These are phyloP conservation scores for Agrochola lota DNA, from an alignment of 2,888 invertebrate genomes.

Conservation along the genomic window DNA sequence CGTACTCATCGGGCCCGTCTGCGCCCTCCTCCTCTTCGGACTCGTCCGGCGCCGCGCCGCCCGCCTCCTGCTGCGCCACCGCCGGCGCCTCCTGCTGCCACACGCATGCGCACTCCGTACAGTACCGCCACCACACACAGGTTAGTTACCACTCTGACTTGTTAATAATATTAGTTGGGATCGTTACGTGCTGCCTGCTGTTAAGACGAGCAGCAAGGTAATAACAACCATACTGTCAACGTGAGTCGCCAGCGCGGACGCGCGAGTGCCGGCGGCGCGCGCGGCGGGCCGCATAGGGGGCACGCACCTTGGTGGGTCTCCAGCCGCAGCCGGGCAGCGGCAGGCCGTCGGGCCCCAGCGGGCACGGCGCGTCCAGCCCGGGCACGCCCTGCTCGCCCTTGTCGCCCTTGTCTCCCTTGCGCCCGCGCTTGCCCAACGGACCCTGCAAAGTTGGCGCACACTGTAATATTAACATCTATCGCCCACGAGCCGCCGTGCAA, in stretches of 20 bases:
- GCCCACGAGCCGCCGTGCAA: slow-evolving; percentile 29
- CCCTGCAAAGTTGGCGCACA: slow-evolving; percentile 91
- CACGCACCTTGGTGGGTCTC: slow-evolving; percentile 95
- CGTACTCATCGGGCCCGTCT: slow-evolving; percentile 75
- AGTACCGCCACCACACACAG: slow-evolving; percentile 34
- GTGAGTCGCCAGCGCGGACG: slow-evolving; percentile 4
- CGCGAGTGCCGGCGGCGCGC: slow-evolving; percentile 38
- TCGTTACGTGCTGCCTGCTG: slow-evolving; percentile 29
- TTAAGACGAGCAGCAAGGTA: slow-evolving; percentile 17
- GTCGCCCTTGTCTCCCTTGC: slow-evolving; percentile 97
- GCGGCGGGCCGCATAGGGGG: slow-evolving; percentile 32
- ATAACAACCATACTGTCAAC: slow-evolving; percentile 48
- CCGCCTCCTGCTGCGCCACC: slow-evolving; percentile 69
- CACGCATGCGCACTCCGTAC: slow-evolving; percentile 64
- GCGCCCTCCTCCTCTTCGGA: slow-evolving; percentile 65
- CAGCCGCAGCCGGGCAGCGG: slow-evolving; percentile 99
- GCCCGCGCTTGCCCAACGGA: slow-evolving; percentile 96
- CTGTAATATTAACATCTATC: slow-evolving; percentile 59
- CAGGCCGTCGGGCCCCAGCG: slow-evolving; percentile 98
- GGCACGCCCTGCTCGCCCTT: slow-evolving; percentile 99
- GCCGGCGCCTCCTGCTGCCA: slow-evolving; percentile 73
- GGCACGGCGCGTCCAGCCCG: slow-evolving; percentile 99
- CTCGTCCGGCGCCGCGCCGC: slow-evolving; percentile 63
- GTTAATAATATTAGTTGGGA: slow-evolving; percentile 32
- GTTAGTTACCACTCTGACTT: slow-evolving; percentile 33